These are phyloP conservation scores for Cheumatopsyche charites DNA, from an alignment of 1,140 invertebrate species.

Conservation along the genomic window DNA sequence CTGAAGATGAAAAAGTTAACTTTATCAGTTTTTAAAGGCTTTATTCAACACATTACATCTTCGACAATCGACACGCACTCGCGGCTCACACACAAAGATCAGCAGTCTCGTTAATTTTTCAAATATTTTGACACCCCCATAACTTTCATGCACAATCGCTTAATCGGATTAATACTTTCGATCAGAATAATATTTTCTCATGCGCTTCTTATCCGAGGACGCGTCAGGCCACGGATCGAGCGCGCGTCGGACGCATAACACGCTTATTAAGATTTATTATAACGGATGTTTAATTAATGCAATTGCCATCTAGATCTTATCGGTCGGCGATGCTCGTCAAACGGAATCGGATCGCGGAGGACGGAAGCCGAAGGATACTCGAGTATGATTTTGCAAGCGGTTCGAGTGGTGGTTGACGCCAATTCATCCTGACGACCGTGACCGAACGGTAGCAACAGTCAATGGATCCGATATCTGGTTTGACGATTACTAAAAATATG, in stretches of 20 bases:
- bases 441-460: background rate
- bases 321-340: background rate
- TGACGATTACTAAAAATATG: slow-evolving; percentile 1
- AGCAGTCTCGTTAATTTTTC: background rate
- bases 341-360: background rate
- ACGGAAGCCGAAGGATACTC: no score
- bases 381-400: no score
- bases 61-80: no score
- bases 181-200: no score
- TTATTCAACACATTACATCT: no score
- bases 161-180: background rate
- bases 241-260: no score
- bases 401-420: no score
- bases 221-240: no score
- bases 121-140: background rate
- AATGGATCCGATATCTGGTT: background rate
- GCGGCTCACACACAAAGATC: no score
- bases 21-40: no score
- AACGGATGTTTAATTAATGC: slow-evolving; percentile 22
- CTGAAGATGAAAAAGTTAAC: no score
- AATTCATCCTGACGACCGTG: background rate
- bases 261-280: slow-evolving; percentile 5
- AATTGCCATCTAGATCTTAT: slow-evolving; percentile 13
- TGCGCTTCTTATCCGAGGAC: no score
- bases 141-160: background rate